Percentiles rank a stretch among this genome's conserved stretches.
Evolutionary conservation across 2,888 invertebrate genomes (phyloP).

Genomic region (Melipona bicolor): DNA sequence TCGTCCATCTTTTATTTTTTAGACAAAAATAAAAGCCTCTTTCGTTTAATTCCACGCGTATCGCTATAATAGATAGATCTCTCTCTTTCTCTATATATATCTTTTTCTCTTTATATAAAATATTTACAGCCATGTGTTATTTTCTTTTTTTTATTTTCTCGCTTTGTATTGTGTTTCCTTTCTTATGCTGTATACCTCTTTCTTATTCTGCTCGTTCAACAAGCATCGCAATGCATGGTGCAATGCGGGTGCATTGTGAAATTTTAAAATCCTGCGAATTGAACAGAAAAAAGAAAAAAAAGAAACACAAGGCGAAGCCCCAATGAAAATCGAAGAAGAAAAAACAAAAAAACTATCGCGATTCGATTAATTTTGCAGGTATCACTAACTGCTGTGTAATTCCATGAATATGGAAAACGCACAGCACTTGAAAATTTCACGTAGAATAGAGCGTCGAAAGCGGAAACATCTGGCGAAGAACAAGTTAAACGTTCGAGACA

Average conservation of each 20-base stretch:
- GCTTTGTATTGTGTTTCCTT: not conserved
- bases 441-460: not conserved
- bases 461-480: slow-evolving; percentile 15
- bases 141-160: slow-evolving; percentile 16
- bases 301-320: slow-evolving; percentile 3
- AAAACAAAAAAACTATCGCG: not conserved
- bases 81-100: slow-evolving; percentile 47
- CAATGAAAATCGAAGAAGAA: not conserved
- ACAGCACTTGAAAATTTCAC: slow-evolving; percentile 24
- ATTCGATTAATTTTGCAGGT: slow-evolving; percentile 4
- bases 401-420: slow-evolving; percentile 57
- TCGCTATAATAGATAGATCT: slow-evolving; percentile 51
- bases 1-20: slow-evolving; percentile 29
- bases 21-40: slow-evolving; percentile 55
- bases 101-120: slow-evolving; percentile 47
- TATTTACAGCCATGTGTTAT: slow-evolving; percentile 55
- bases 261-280: not conserved
- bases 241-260: slow-evolving; percentile 29
- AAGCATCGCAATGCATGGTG: slow-evolving; percentile 2
- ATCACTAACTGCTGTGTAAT: slow-evolving; percentile 4
- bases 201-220: slow-evolving; percentile 27
- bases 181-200: slow-evolving; percentile 11
- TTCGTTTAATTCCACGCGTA: slow-evolving; percentile 50
- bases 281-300: not conserved
- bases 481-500: slow-evolving; percentile 8